Percentiles rank a stretch among this genome's conserved stretches.
Evolutionary conservation across 2,113 vertebrate species (phyloP).

Genomic region (Gymnocephalus cernua): DNA sequence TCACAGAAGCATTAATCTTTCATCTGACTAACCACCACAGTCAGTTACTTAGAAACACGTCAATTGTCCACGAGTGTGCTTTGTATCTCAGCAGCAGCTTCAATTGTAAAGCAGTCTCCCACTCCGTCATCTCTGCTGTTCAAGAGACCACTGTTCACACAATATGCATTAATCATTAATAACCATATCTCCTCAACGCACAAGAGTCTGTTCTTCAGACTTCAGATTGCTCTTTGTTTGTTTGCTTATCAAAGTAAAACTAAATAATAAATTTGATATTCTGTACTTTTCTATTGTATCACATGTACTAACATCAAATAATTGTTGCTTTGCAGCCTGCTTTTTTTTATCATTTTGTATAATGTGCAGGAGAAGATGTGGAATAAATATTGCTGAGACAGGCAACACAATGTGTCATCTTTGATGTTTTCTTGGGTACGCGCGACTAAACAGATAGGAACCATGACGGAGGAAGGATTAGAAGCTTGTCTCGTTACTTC

Average conservation of each 20-base stretch:
- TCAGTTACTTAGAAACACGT: not conserved
- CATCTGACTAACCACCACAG: not conserved
- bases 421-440: slow-evolving; percentile 11
- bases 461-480: not conserved
- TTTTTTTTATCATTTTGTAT: not conserved
- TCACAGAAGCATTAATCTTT: not conserved
- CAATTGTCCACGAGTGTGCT: not conserved
- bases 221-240: not conserved
- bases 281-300: not conserved
- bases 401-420: not conserved
- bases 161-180: slow-evolving; percentile 22
- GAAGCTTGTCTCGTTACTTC: not conserved
- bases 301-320: not conserved
- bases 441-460: slow-evolving; percentile 16
- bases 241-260: not conserved
- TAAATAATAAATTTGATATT: not conserved
- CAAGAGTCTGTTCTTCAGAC: not conserved
- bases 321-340: not conserved
- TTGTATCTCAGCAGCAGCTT: not conserved
- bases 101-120: not conserved
- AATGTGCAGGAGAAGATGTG: not conserved
- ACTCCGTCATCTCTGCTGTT: not conserved
- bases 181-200: not conserved
- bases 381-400: not conserved
- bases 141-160: slow-evolving; percentile 10